Conservation (phyloP, 2,888 invertebrate species). For the Flexamia atlantica region DNA sequence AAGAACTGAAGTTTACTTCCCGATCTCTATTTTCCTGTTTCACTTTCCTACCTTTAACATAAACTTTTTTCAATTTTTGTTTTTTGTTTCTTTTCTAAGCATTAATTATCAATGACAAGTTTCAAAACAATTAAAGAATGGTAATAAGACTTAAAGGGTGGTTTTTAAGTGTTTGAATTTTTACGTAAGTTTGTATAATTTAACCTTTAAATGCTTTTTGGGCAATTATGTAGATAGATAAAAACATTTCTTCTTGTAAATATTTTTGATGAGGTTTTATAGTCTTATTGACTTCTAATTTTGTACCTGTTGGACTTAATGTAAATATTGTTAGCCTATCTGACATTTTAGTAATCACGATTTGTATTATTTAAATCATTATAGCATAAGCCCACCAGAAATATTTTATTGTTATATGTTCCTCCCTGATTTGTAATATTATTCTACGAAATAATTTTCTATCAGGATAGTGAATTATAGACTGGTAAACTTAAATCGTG, state of each 20-base stretch:
- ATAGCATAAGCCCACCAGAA: conserved; percentile 48
- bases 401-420: conserved; percentile 40
- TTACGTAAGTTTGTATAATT: conserved; percentile 7
- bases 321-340: conserved; percentile 58
- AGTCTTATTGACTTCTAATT: conserved; percentile 53
- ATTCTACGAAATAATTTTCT: conserved; percentile 2
- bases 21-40: too few species aligned
- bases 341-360: conserved; percentile 35
- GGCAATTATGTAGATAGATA: conserved; percentile 49
- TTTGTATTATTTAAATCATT: conserved; percentile 32
- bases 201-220: conserved; percentile 45
- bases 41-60: too few species aligned
- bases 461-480: conserved; percentile 23
- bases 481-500: conserved; percentile 29
- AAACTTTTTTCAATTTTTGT: too few species aligned
- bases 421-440: conserved; percentile 31
- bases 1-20: too few species aligned
- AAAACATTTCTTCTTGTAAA: conserved; percentile 32
- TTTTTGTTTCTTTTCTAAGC: too few species aligned
- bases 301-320: conserved; percentile 54
- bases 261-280: conserved; percentile 46
- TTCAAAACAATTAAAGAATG: not conserved
- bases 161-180: conserved; percentile 3
- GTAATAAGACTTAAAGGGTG: not conserved
- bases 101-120: too few species aligned